A percentile compares a stretch with the other conserved stretches of the same genome.
These are phyloP conservation scores for Oxytorus armatus DNA, from an alignment of 2,888 invertebrate species.

Conservation along the genomic window DNA sequence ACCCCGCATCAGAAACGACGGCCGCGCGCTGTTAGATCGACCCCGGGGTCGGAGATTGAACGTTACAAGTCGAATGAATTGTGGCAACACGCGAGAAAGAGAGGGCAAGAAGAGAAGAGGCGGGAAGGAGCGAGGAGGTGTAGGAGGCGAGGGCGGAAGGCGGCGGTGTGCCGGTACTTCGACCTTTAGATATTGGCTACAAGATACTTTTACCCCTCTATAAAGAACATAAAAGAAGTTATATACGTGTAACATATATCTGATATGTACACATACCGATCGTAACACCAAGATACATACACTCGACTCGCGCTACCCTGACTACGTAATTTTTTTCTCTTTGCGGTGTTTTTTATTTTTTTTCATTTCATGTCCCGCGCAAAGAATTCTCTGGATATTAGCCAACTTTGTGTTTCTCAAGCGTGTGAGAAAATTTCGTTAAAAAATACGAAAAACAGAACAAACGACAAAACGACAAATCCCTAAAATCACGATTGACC, in stretches of 20 bases:
- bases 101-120: conserved; percentile 20
- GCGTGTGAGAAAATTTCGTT: conserved; percentile 1
- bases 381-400: conserved; percentile 35
- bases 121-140: too few species aligned
- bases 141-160: too few species aligned
- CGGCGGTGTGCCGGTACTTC: conserved; percentile 47
- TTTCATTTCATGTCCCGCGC: conserved; percentile 28
- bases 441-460: conserved; percentile 9
- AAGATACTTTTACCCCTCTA: conserved; percentile 13
- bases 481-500: conserved; percentile 16
- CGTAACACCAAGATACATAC: not conserved
- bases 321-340: conserved; percentile 19
- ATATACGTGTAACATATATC: too few species aligned
- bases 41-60: conserved; percentile 63
- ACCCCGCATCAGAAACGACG: too few species aligned
- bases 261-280: conserved; percentile 19
- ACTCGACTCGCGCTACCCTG: not conserved
- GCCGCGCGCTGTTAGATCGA: too few species aligned
- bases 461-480: not conserved
- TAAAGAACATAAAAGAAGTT: conserved; percentile 17
- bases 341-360: conserved; percentile 23
- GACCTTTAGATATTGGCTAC: conserved; percentile 48
- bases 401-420: conserved; percentile 44
- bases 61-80: conserved; percentile 64
- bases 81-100: conserved; percentile 53